These are phyloP conservation scores for Crotophaga sulcirostris DNA, from an alignment of 2,113 vertebrate genomes.

Conservation along the genomic window DNA sequence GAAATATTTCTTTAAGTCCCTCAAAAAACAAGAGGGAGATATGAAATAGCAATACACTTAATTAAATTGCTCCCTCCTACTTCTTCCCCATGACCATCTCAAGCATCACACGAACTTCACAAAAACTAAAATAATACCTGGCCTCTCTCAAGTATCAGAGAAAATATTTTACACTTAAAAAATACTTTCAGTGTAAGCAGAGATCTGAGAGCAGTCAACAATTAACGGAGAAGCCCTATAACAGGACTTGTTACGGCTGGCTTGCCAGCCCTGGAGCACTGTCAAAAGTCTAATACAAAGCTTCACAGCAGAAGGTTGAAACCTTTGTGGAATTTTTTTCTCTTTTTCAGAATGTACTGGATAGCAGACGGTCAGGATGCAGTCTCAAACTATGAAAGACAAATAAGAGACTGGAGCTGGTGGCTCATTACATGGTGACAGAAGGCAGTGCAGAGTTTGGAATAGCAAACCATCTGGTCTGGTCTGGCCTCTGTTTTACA, in stretches of 20 bases:
- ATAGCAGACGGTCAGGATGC: slow-evolving; percentile 41
- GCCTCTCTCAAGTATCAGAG: background rate
- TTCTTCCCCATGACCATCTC: background rate
- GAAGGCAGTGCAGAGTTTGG: slow-evolving; percentile 15
- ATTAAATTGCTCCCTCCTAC: background rate
- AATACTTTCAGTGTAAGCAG: background rate
- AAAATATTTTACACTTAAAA: slow-evolving; percentile 17
- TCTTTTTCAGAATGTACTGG: background rate
- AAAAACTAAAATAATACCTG: background rate
- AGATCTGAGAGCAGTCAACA: background rate
- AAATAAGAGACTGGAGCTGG: slow-evolving; percentile 39
- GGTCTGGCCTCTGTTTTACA: slow-evolving; percentile 14
- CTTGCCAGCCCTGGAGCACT: background rate
- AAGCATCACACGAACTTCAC: background rate
- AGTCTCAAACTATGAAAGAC: background rate
- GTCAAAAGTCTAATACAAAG: slow-evolving; percentile 10
- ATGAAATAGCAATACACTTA: background rate
- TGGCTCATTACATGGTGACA: slow-evolving; percentile 28
- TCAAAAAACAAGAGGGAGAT: background rate
- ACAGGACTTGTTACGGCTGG: slow-evolving; percentile 9
- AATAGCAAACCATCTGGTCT: slow-evolving; percentile 46
- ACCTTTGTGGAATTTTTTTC: slow-evolving; percentile 16
- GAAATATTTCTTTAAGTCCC: background rate
- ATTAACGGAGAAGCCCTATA: slow-evolving; percentile 13
- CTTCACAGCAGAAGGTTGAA: slow-evolving; percentile 5